These are phyloP conservation scores for Elephantulus edwardii DNA, from an alignment of 2,113 vertebrate genomes.

Conservation along the genomic window DNA sequence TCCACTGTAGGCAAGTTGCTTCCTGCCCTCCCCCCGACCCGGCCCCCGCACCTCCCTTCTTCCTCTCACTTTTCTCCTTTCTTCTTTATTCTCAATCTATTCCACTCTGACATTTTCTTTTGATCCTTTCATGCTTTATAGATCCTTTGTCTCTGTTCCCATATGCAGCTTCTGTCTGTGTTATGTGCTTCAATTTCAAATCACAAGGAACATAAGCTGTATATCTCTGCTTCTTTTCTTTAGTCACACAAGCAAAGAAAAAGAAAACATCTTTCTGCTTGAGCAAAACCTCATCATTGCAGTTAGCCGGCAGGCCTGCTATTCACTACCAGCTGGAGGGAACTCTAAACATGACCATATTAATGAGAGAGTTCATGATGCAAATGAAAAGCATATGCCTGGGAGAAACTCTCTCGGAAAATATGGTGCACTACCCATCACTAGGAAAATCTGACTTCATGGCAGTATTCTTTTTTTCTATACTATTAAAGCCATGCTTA, in stretches of 20 bases:
- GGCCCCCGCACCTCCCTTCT: constrained; percentile 50
- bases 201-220: constrained; percentile 24
- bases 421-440: background rate
- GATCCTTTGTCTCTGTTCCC: constrained; percentile 64
- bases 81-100: constrained; percentile 23
- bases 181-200: constrained; percentile 49
- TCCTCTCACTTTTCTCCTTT: constrained; percentile 46
- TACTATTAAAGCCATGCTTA: background rate
- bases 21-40: too few species aligned
- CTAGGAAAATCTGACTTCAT: background rate
- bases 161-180: constrained; percentile 51
- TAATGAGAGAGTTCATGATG: constrained; percentile 62
- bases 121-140: constrained; percentile 24
- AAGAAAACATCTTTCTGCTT: constrained; percentile 25
- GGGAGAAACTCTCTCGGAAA: constrained; percentile 13
- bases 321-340: constrained; percentile 1
- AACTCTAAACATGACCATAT: background rate
- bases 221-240: constrained; percentile 7
- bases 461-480: background rate
- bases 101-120: constrained; percentile 45
- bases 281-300: background rate
- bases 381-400: constrained; percentile 54
- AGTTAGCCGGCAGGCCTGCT: background rate
- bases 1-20: constrained; percentile 58
- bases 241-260: constrained; percentile 30